A percentile compares a stretch with the other conserved stretches of the same genome.
Conservation (phyloP, 2,113 vertebrate species). For the Oplegnathus fasciatus region DNA sequence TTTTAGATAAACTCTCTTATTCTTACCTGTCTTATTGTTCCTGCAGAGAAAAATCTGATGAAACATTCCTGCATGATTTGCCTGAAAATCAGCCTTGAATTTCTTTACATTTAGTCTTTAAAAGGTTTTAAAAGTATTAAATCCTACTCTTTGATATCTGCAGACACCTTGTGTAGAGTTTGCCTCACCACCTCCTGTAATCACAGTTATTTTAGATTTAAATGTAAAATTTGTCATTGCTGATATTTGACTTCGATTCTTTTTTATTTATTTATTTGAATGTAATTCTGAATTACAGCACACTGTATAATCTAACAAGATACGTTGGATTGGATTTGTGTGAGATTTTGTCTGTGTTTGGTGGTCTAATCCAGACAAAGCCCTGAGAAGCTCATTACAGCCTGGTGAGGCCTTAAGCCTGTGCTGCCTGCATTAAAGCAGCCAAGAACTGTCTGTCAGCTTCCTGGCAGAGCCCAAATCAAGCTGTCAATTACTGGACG, state of each 20-base stretch:
- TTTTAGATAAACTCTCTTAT: background rate
- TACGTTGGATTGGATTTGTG: slow-evolving; percentile 69
- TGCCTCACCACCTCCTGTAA: background rate
- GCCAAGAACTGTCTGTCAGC: slow-evolving; percentile 82
- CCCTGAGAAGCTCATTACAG: slow-evolving; percentile 83
- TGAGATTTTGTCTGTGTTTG: slow-evolving; percentile 73
- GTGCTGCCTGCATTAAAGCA: slow-evolving; percentile 80
- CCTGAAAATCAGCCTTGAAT: background rate
- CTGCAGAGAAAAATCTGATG: background rate
- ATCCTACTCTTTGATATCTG: background rate
- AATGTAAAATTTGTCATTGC: background rate
- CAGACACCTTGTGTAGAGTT: background rate
- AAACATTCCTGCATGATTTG: background rate
- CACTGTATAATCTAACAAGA: slow-evolving; percentile 70
- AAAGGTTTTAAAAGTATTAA: background rate
- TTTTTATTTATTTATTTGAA: slow-evolving; percentile 12
- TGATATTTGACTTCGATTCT: background rate
- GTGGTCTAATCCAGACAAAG: slow-evolving; percentile 82
- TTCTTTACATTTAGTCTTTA: background rate
- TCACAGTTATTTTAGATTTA: background rate
- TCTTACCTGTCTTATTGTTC: background rate
- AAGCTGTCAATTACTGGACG: slow-evolving; percentile 87
- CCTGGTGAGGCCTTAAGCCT: slow-evolving; percentile 80
- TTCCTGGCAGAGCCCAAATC: slow-evolving; percentile 84
- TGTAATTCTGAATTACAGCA: slow-evolving; percentile 49